Evolutionary conservation across 2,113 vertebrate species (phyloP), one percentile per base, ranked within the genome.

Genomic region (Clarias macrocephalus): DNA sequence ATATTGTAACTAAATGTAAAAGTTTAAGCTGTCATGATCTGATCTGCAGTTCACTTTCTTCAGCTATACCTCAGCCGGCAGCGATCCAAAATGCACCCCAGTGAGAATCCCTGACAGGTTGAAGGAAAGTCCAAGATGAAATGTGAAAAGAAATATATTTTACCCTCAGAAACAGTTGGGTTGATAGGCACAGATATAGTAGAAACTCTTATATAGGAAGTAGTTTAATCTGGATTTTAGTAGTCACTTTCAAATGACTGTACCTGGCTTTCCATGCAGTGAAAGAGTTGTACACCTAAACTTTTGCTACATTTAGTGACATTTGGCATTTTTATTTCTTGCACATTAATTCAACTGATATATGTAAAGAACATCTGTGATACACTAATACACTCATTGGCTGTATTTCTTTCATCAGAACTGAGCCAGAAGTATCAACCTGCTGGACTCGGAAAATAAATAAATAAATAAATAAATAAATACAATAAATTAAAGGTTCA

Each of bases 21-120:
- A 28, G 30, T 57, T 60, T 60, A n/a, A 85, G 59, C 68, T 73
- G 68, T 16, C 56, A 42, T 37, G 56, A 42, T 75, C 11, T 37
- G 56, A 59, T 75, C 18, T 62, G 70, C 57, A 56, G 23, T 85
- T 85, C 7, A 30, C 79, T 82, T 75, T 70, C 19, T 83, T 86
- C n/a, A 77, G 76, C 30, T 25, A 42, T 81, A 54, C 63, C 25
- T 76, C 18, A 87, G 52, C 23, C 73, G 7, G 10, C 25, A 59
- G 30, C 37, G 37, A 60, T 10, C 60, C 33, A 60, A 23, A 25
- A 68, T 15, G n/a, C 16, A 11, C 30, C n/a, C 48, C 82, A 57
- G 16, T 30, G 82, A 70, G 65, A 72, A 56, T 70, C 48, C 33
- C 82, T 56, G 23, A 83, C 80, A 37, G 33, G 21, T 25, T 82